Conservation (phyloP, 2,113 vertebrate species). For the Crotalus viridis region DNA sequence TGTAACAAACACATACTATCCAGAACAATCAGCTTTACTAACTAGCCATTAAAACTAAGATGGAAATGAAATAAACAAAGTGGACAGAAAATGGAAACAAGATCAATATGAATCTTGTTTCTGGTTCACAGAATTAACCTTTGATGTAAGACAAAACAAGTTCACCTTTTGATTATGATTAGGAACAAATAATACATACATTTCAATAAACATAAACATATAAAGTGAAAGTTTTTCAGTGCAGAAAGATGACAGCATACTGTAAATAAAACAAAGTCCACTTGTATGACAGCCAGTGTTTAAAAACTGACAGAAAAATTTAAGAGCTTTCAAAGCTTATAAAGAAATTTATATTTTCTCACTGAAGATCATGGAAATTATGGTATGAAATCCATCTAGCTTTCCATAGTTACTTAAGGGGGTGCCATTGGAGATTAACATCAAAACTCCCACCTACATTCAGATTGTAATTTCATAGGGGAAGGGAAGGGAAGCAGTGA, state of each 20-base stretch:
- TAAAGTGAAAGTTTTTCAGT: constrained; percentile 6
- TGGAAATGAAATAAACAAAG: not conserved
- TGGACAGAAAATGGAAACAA: not conserved
- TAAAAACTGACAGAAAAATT: not conserved
- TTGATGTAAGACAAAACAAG: not conserved
- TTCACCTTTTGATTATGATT: not conserved
- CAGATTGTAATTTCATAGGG: not conserved
- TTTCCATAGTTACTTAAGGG: constrained; percentile 11
- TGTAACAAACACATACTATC: not conserved
- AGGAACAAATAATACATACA: not conserved
- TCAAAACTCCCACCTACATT: constrained; percentile 10
- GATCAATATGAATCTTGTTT: not conserved
- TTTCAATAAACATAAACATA: not conserved
- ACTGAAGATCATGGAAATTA: not conserved
- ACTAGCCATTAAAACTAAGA: not conserved
- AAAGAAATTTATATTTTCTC: not conserved
- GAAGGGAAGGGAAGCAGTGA: constrained; percentile 1
- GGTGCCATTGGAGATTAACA: constrained; percentile 5
- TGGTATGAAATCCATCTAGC: not conserved
- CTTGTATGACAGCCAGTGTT: not conserved
- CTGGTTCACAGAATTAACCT: not conserved
- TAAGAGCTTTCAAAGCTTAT: not conserved
- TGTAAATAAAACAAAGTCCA: not conserved
- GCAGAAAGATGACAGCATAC: not conserved
- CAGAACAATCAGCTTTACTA: not conserved